Evolutionary conservation across 2,888 invertebrate species (phyloP), one percentile per base, ranked within the genome.

Genomic region (Aspidiotus destructor): DNA sequence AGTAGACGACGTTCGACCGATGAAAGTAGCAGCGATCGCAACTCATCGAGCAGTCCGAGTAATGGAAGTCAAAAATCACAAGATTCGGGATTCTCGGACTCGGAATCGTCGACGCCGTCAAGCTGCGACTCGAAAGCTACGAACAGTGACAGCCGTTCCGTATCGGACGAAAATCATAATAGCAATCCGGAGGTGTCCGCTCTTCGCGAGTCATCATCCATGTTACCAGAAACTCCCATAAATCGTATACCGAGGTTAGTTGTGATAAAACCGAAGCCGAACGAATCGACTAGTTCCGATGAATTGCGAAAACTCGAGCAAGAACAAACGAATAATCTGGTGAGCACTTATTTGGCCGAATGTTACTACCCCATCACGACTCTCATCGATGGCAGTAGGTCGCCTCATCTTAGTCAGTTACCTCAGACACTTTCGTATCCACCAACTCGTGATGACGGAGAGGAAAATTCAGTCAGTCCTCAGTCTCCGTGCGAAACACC

Each of bases 61-160:
- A 72, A 71, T 60, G 73, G 73, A 41, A 86, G 86, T 76, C 86
- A 86, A 72, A 85, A 86, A 71, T 88, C 88, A 74, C 87, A 87
- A 77, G 88, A 88, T 77, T 89, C 88, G 0, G 89, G 89, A 1
- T 89, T 89, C 77, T 88, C 88, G 0, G 89, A 89, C 74, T 86
- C 87, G 0, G 88, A 88, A 54, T 69, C 70, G 40, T 80, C 81
- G 54, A 54, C 78, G 10, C 77, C 61, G 15, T 68, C 68, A 13
- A 68, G 61, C n/a, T 61, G 79, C 68, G 74, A n/a, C 44, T 62
- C 54, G 13, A 28, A 60, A 40, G 57, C 40, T 13, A 15, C 16
- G 10, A 28, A 54, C 9, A 60, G 54, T 40, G 28, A 48, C n/a
- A 62, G 17, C 28, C 8, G 17, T 52, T 40, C 28, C 13, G n/a